Percentiles rank a stretch among this genome's conserved stretches.
Evolutionary conservation across 2,113 vertebrate species (phyloP).

Genomic region (Brachypodius melanocephalos): DNA sequence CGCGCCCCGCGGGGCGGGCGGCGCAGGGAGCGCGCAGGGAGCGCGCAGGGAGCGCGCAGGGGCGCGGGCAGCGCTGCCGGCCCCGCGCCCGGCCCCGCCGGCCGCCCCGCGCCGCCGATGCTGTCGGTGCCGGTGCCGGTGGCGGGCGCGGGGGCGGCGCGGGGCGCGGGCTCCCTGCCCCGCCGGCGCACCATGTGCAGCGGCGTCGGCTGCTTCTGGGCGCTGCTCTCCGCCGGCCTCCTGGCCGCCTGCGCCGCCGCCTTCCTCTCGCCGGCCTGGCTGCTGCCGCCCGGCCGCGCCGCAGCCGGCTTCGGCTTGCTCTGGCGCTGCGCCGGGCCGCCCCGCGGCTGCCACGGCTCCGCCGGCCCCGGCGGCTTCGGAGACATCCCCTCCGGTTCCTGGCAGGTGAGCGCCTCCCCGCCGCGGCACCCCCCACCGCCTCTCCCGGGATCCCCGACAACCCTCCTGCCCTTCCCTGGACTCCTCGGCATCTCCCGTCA

Average conservation of each 20-base stretch:
- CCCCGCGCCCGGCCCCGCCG: too few relatives aligned
- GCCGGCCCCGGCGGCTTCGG: slow-evolving; percentile 81
- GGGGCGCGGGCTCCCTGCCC: too few relatives aligned
- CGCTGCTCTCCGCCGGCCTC: neutral
- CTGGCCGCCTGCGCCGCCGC: neutral
- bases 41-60: neutral
- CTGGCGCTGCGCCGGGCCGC: slow-evolving; percentile 85
- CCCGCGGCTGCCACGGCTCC: slow-evolving; percentile 82
- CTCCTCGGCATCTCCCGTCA: neutral
- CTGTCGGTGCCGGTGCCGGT: too few relatives aligned
- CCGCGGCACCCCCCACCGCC: neutral
- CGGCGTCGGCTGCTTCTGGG: neutral
- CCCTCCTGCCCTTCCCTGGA: neutral
- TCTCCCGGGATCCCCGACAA: neutral
- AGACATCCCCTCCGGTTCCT: slow-evolving; percentile 87
- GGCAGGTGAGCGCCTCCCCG: slow-evolving; percentile 79
- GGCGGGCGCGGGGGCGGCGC: too few relatives aligned
- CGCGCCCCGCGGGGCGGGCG: neutral
- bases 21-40: neutral
- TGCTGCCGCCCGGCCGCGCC: slow-evolving; percentile 37
- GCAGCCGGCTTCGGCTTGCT: slow-evolving; percentile 85
- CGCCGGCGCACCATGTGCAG: neutral
- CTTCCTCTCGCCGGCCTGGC: slow-evolving; percentile 45
- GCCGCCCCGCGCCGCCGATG: neutral
- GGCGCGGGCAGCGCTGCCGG: too few relatives aligned